Base-by-base conservation (phyloP, 2,113 vertebrate species). In the Colius striatus region DNA sequence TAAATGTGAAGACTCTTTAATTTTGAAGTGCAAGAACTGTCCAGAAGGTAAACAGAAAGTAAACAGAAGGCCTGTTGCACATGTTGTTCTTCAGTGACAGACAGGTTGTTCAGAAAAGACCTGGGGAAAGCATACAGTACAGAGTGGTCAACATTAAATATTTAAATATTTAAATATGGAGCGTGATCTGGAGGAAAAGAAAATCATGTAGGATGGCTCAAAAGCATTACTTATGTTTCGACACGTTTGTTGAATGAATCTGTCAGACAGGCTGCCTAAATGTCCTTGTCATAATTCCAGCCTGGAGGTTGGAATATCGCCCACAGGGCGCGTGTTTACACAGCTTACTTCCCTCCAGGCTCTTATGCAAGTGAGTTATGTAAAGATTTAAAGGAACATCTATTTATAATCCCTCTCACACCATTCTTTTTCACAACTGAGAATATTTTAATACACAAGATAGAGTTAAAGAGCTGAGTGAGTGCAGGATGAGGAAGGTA, bases 271-370 rank as follows among this genome's bases (percentile, higher is more conserved):
- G 26, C 65, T 95, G 74, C 91, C 77, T 93, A 83, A 76, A 79
- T 55, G 84, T 95, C 95, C 67, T 80, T 91, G 93, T 91, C 81
- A 60, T 29, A 70, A 74, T 68, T 92, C 78, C 93, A 95, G 84
- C 60, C 81, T 95, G 67, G 62, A 92, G 94, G 92, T 22, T 95
- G 67, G 78, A 95, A 61, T 78, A 88, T 83, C 50, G 0, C 92
- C 93, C 87, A 94, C 78, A 65, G 54, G 62, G 78, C 78, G 54
- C 19, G 13, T 91, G 74, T 83, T 95, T 91, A 76, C 84, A 83
- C 62, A 74, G 72, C 48, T 86, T 87, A 32, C 32, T 32, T 78
- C 55, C 48, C 60, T 16, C 22, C 15, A 50, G 36, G 60, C 60
- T 83, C 78, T 88, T 91, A 88, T 43, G 60, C 14, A 89, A 94